Evolutionary conservation across 2,113 vertebrate species (phyloP).

Genomic region (Lampris incognitus): DNA sequence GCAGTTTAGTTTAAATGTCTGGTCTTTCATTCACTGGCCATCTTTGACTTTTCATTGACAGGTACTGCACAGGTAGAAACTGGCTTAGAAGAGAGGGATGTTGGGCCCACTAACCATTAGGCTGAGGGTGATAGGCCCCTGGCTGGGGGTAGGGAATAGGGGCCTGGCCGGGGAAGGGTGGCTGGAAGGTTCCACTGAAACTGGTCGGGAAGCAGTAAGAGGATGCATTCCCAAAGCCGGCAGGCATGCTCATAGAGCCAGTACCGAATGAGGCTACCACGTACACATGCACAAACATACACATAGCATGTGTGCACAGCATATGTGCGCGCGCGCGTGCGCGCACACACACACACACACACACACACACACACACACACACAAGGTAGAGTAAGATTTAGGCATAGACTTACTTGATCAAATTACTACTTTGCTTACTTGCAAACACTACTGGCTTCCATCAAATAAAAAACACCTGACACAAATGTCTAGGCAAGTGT

Average conservation of each 20-base stretch:
- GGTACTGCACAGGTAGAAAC: constrained; percentile 41
- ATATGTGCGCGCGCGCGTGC: constrained; percentile 37
- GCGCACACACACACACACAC: constrained; percentile 7
- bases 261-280: constrained; percentile 91
- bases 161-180: constrained; percentile 91
- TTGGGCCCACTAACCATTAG: constrained; percentile 88
- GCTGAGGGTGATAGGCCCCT: constrained; percentile 91
- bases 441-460: constrained; percentile 58
- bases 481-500: constrained; percentile 6
- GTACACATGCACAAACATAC: constrained; percentile 34
- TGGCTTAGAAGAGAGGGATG: constrained; percentile 32
- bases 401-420: constrained; percentile 22
- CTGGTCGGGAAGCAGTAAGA: constrained; percentile 97
- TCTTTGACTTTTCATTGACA: constrained; percentile 11
- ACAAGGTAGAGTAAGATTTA: constrained; percentile 50
- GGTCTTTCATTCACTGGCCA: not conserved
- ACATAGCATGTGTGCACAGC: constrained; percentile 55
- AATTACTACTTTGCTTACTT: constrained; percentile 45
- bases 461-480: constrained; percentile 20
- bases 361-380: constrained; percentile 10
- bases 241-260: constrained; percentile 97
- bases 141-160: constrained; percentile 92
- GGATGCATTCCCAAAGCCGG: constrained; percentile 92
- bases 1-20: not conserved
- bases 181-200: constrained; percentile 96